These are phyloP conservation scores for Eriosoma lanigerum DNA, from an alignment of 1,140 invertebrate genomes.

Conservation along the genomic window DNA sequence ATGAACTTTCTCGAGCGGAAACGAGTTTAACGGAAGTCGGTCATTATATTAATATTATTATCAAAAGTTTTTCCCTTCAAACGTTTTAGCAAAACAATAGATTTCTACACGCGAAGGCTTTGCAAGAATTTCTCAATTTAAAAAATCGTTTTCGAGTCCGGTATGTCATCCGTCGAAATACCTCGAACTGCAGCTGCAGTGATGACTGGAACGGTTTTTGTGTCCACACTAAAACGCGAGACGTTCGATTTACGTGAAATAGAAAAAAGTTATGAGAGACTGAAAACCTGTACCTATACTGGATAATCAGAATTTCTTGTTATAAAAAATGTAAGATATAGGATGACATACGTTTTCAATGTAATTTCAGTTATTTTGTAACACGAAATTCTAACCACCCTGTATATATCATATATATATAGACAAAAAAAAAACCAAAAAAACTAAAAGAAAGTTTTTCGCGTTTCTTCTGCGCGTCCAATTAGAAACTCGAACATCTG, in stretches of 20 bases:
- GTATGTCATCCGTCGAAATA: constrained; percentile 7
- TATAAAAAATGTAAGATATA: too few species aligned
- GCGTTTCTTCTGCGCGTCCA: neutral
- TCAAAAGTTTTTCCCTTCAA: neutral
- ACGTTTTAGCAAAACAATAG: constrained; percentile 27
- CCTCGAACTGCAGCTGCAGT: neutral
- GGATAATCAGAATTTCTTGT: too few species aligned
- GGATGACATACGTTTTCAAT: too few species aligned
- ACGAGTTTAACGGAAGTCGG: neutral
- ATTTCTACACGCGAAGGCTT: constrained; percentile 29
- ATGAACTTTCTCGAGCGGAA: neutral
- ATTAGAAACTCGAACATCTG: neutral
- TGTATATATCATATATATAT: too few species aligned
- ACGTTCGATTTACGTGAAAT: neutral
- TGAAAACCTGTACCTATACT: too few species aligned
- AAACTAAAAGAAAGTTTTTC: constrained; percentile 5
- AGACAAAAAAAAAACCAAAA: too few species aligned
- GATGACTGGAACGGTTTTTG: neutral
- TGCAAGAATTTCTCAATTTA: constrained; percentile 11
- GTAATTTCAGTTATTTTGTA: too few species aligned
- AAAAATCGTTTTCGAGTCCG: constrained; percentile 25
- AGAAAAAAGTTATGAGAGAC: neutral
- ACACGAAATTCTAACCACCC: too few species aligned
- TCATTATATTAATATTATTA: constrained; percentile 28
- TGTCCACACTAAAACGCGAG: neutral